These are phyloP conservation scores for Mastomys natalensis DNA, from an alignment of 2,113 vertebrate species.

Conservation along the genomic window DNA sequence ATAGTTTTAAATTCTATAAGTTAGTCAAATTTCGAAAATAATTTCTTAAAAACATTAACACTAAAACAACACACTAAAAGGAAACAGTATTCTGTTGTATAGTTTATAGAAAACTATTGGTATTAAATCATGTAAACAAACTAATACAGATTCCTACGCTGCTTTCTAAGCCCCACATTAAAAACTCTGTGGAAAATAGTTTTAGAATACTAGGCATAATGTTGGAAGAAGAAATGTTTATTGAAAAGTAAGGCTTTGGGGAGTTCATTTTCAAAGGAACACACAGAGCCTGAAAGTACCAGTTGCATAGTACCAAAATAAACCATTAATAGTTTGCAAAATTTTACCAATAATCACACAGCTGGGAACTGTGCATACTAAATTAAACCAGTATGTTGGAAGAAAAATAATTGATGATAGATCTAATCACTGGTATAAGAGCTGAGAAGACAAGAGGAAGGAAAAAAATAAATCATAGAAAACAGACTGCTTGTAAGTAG, in stretches of 20 bases:
- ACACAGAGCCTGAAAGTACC: slow-evolving; percentile 26
- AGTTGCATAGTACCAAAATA: slow-evolving; percentile 66
- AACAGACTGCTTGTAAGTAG: slow-evolving; percentile 48
- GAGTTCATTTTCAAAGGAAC: slow-evolving; percentile 18
- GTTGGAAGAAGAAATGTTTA: neutral
- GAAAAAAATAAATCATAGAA: slow-evolving; percentile 50
- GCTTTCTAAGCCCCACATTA: slow-evolving; percentile 11
- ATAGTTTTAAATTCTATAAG: neutral
- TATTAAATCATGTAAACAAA: neutral
- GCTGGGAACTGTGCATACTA: slow-evolving; percentile 62
- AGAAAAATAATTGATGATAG: slow-evolving; percentile 66
- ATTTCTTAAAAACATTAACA: neutral
- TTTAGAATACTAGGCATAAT: slow-evolving; percentile 36
- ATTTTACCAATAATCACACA: slow-evolving; percentile 71
- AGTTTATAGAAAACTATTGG: neutral
- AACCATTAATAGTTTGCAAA: slow-evolving; percentile 25
- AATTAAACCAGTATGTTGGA: slow-evolving; percentile 60
- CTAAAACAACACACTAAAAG: neutral
- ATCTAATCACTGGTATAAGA: slow-evolving; percentile 58
- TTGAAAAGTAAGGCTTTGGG: slow-evolving; percentile 40
- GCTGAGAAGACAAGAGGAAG: neutral
- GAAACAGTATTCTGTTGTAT: neutral
- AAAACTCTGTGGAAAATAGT: neutral
- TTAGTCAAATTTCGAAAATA: neutral
- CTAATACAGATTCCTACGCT: neutral